A percentile compares a stretch with the other conserved stretches of the same genome.
Evolutionary conservation across 1,140 invertebrate genomes (phyloP).

Genomic region (Scaptomyza pallida): DNA sequence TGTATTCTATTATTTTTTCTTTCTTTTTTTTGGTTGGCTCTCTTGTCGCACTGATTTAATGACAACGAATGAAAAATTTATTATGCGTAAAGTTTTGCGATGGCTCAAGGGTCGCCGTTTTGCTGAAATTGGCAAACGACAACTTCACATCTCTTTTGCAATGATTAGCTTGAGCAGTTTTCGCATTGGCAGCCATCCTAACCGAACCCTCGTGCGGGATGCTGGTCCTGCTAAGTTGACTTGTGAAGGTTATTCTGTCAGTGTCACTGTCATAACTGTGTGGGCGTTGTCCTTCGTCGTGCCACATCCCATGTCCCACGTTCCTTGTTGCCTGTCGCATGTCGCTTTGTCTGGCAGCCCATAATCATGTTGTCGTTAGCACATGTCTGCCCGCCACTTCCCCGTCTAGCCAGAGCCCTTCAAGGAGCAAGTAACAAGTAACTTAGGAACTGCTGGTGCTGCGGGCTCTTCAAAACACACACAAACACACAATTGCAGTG

Average conservation of each 20-base stretch:
- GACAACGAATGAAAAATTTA: slow-evolving; percentile 77
- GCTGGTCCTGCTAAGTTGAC: not conserved
- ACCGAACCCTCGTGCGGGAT: slow-evolving; percentile 24
- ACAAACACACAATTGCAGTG: slow-evolving; percentile 16
- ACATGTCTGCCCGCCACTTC: slow-evolving; percentile 33
- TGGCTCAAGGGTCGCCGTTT: slow-evolving; percentile 51
- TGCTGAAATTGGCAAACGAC: slow-evolving; percentile 56
- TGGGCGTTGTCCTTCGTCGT: slow-evolving; percentile 56
- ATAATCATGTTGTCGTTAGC: slow-evolving; percentile 78
- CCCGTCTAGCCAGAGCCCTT: slow-evolving; percentile 32
- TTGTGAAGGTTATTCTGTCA: slow-evolving; percentile 50
- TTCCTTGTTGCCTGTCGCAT: slow-evolving; percentile 11
- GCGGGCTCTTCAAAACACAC: slow-evolving; percentile 36
- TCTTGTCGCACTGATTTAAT: slow-evolving; percentile 62
- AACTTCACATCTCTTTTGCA: slow-evolving; percentile 19
- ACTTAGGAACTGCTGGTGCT: slow-evolving; percentile 20
- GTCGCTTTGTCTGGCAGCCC: slow-evolving; percentile 51
- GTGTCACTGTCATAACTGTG: slow-evolving; percentile 74
- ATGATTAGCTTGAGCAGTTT: slow-evolving; percentile 51
- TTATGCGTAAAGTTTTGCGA: slow-evolving; percentile 67
- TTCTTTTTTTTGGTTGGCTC: slow-evolving; percentile 22
- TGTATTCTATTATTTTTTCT: slow-evolving; percentile 9
- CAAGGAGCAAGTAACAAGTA: slow-evolving; percentile 8
- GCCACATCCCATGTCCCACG: slow-evolving; percentile 2
- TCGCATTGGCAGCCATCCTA: slow-evolving; percentile 42